Base-by-base conservation (phyloP, 2,888 invertebrate genomes). In the Ophion obscuratus region DNA sequence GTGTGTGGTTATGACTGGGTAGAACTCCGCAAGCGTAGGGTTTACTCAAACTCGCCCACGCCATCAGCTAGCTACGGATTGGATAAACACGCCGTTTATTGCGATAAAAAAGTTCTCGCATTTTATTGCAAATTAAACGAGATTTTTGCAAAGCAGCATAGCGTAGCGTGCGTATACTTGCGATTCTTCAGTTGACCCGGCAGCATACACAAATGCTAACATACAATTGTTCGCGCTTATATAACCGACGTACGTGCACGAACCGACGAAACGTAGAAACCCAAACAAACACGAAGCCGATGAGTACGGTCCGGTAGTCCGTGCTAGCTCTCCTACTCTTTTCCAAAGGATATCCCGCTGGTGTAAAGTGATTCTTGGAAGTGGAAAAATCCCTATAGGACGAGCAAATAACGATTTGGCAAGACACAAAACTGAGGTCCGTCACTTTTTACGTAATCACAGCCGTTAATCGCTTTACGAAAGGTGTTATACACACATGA, bases 81-180 rank as follows among this genome's bases (percentile, higher is more conserved):
- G 36, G 20, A 31, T 66, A 24, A 71, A 64, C 57, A 77, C 57
- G 66, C 62, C 62, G 71, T 10, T 85, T 76, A 24, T 76, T 24
- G 4, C 31, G 20, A 24, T 4, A 14, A 20, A 31, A 61, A 6
- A 24, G 66, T 78, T 79, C 70, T 75, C 57, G 71, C 17, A 62
- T 40, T 74, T 84, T 61, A 68, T 84, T 44, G 75, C 86, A 81
- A 84, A 84, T 84, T 84, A 81, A 81, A 81, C 74, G 70, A 81
- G 78, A 84, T 84, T 86, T 86, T 81, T 71, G 44, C 68, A 24
- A 78, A 80, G 77, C 83, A 68, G 44, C 71, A 53, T 76, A 83
- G 61, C 77, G 61, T 75, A 62, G 44, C 27, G 47, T 10, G 62
- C 24, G 17, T 78, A 64, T 67, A 59, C 67, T 27, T 40, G 70